phyloP scores from a whole-genome alignment of 2,113 vertebrate species.

The Gadus macrocephalus region DNA sequence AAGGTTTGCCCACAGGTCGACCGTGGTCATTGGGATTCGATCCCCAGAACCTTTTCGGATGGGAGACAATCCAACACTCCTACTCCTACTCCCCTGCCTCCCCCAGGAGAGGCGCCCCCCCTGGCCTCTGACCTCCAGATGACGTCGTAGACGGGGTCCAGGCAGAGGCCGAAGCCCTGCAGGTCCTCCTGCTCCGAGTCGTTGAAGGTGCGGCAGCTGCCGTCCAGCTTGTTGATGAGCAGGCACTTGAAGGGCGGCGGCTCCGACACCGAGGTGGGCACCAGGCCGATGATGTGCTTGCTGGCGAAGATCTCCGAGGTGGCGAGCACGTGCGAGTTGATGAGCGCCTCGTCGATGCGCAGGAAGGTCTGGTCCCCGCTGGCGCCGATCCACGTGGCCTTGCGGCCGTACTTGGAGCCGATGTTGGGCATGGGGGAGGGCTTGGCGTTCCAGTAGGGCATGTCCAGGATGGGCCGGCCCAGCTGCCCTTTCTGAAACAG shows the following conservation, averaged over 20 bases:
- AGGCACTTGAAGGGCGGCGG: constrained; percentile 97
- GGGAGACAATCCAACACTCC: no score
- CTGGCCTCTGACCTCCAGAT: constrained; percentile 85
- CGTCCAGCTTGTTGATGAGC: constrained; percentile 97
- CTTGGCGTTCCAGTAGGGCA: constrained; percentile 98
- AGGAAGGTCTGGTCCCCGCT: constrained; percentile 98
- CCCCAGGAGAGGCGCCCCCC: no score
- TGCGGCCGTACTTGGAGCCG: constrained; percentile 93
- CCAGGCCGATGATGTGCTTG: constrained; percentile 96
- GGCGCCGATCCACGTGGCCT: constrained; percentile 97
- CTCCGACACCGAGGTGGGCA: constrained; percentile 91
- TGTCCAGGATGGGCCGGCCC: constrained; percentile 92
- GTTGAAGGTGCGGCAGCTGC: constrained; percentile 97
- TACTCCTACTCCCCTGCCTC: no score
- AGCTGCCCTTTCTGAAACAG: constrained; percentile 90
- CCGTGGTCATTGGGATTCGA: no score
- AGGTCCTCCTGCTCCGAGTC: constrained; percentile 98
- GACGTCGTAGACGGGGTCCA: constrained; percentile 98
- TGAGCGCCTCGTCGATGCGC: constrained; percentile 96
- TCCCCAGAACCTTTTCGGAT: no score
- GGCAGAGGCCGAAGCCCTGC: constrained; percentile 94
- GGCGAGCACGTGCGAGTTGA: constrained; percentile 96
- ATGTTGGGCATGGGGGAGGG: constrained; percentile 98
- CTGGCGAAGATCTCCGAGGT: constrained; percentile 99
- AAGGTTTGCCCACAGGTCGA: no score